A percentile compares a stretch with the other conserved stretches of the same genome.
Evolutionary conservation across 2,888 invertebrate genomes (phyloP).

Genomic region (Allygus modestus): DNA sequence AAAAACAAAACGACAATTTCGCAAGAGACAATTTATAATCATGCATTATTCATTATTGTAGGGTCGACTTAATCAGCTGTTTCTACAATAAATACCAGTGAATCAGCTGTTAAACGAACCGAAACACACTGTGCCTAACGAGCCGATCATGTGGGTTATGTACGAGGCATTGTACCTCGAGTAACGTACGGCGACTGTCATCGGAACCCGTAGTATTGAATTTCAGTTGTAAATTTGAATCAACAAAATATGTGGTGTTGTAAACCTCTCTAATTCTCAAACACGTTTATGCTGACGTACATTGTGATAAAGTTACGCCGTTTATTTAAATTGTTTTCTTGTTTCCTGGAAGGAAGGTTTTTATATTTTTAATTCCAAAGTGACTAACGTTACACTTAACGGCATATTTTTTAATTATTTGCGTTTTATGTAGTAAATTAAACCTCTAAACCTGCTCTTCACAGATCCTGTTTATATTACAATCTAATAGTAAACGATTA

Average conservation of each 20-base stretch:
- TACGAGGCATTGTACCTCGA: background rate
- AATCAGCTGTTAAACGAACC: constrained; percentile 17
- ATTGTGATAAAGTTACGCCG: too few species aligned
- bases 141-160: constrained; percentile 1
- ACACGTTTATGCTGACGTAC: too few species aligned
- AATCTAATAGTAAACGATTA: too few species aligned
- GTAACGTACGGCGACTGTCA: background rate
- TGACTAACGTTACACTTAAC: too few species aligned
- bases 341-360: too few species aligned
- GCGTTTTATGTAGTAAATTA: too few species aligned
- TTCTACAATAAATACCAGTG: constrained; percentile 4
- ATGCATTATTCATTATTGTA: constrained; percentile 6
- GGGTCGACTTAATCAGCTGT: constrained; percentile 12
- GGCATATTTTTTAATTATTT: too few species aligned
- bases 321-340: too few species aligned
- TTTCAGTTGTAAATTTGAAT: background rate
- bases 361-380: too few species aligned
- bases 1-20: background rate
- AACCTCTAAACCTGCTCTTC: too few species aligned
- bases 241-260: background rate
- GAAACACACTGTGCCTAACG: background rate
- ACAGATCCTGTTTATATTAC: too few species aligned
- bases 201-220: background rate
- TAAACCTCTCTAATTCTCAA: too few species aligned
- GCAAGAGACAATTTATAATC: background rate